phyloP scores from a whole-genome alignment of 1,140 invertebrate species.

The Drosophila asahinai region DNA sequence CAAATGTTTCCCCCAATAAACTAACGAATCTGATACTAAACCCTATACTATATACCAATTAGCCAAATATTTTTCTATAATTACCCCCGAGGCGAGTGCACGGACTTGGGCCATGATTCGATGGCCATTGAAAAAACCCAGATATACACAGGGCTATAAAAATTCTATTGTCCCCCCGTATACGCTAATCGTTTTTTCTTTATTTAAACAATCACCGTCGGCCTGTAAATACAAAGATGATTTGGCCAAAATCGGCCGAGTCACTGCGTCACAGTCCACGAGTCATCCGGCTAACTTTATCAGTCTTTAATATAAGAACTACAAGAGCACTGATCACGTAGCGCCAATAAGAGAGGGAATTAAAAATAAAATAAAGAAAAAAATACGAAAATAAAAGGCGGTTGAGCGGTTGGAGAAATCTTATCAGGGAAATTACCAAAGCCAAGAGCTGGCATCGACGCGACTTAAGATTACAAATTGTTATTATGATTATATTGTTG shows the following conservation, averaged over 20 bases:
- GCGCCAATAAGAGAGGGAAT: constrained; percentile 34
- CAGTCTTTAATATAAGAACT: constrained; percentile 45
- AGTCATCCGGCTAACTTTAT: constrained; percentile 39
- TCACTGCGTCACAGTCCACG: constrained; percentile 28
- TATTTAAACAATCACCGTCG: constrained; percentile 76
- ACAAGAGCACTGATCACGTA: constrained; percentile 46
- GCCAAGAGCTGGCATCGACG: constrained; percentile 68
- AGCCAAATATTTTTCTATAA: constrained; percentile 48
- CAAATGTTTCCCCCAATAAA: constrained; percentile 19
- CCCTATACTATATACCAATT: constrained; percentile 31
- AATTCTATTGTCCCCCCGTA: constrained; percentile 43
- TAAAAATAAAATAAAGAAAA: constrained; percentile 39
- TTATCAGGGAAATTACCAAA: constrained; percentile 73
- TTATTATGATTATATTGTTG: constrained; percentile 75
- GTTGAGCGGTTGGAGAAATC: constrained; percentile 32
- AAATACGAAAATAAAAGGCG: constrained; percentile 11
- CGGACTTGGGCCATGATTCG: constrained; percentile 36
- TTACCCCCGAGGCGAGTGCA: constrained; percentile 35
- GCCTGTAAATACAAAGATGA: constrained; percentile 75
- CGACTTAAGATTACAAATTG: constrained; percentile 76
- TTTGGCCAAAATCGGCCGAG: constrained; percentile 60
- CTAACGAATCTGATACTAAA: constrained; percentile 34
- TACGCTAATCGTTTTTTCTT: constrained; percentile 63
- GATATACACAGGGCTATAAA: constrained; percentile 46
- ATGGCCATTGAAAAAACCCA: constrained; percentile 43